Base-by-base conservation (phyloP, 2,797 vertebrate species). In the Echiichthys vipera region DNA sequence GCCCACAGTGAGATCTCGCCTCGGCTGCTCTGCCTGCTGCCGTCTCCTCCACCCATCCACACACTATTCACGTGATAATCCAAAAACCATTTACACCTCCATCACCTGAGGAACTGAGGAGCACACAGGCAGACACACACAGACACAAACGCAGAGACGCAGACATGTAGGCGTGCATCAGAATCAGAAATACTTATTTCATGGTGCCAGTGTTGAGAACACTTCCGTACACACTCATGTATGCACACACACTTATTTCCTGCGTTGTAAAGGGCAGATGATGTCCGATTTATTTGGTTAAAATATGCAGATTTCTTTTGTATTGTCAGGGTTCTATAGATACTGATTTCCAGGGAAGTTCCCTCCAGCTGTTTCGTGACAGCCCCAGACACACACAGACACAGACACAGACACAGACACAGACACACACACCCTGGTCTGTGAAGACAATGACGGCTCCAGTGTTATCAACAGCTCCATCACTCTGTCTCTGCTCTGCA, bases 361-460 rank as follows among this genome's bases (percentile, higher is more conserved):
- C 67, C 78, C 74, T 81, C 12, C 45, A 80, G 77, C 56, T 81
- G 78, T 83, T 82, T 79, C 74, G 65, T 83, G 79, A 90, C 83
- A 85, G 65, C 43, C 40, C 14, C 63, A 82, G 39, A 80, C 77
- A 83, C 59, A 80, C 61, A 74, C 55, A 25, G 22, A 50, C 32
- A 58, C 36, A 15, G 3, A 37, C 36, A 76, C 77, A 80, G 63
- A 83, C 61, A 70, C 46, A 72, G 57, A 56, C 39, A 63, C 71
- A 69, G 58, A 69, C 34, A 80, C 80, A 74, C 78, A 62, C 81
- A 69, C 77, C 69, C 71, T 45, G 40, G 59, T 72, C 80, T 64
- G 40, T 25, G 47, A 65, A 89, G 81, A 94, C 92, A 94, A 93
- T 92, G 68, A 70, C 7, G 80, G 83, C 92, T 92, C 91, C 84